These are phyloP conservation scores for Porites rus DNA, from an alignment of 92 coral and sea anemone species.

Conservation along the genomic window DNA sequence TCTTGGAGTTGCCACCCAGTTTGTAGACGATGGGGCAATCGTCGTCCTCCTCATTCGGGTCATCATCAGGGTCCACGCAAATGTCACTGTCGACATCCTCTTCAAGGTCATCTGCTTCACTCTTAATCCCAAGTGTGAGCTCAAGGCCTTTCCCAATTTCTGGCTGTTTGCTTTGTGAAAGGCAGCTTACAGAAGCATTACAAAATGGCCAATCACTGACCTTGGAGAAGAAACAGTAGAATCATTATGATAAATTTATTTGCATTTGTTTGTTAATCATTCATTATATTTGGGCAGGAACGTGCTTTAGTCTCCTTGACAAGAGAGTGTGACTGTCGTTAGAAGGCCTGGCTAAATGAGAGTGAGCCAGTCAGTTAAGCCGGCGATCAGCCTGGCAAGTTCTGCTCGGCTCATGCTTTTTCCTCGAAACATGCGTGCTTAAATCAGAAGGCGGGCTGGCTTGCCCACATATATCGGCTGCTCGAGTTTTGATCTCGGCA, in stretches of 20 bases:
- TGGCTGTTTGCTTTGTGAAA: not conserved
- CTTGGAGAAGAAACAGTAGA: not conserved
- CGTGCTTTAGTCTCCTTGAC: not conserved
- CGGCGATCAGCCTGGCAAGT: too few relatives aligned
- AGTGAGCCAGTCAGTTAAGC: too few relatives aligned
- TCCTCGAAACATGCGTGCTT: too few relatives aligned
- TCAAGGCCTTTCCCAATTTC: conserved; percentile 44
- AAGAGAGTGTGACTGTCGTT: not conserved
- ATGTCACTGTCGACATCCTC: conserved; percentile 9
- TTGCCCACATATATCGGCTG: too few relatives aligned
- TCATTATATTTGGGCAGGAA: not conserved
- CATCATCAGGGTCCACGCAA: conserved; percentile 31
- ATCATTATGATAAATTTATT: not conserved
- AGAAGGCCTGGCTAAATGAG: too few relatives aligned
- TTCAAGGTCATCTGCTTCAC: conserved; percentile 36
- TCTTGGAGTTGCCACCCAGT: conserved; percentile 42
- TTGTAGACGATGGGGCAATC: conserved; percentile 28
- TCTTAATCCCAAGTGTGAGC: conserved; percentile 11
- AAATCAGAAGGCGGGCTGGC: too few relatives aligned
- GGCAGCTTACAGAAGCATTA: not conserved
- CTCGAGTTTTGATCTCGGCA: too few relatives aligned
- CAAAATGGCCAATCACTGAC: conserved; percentile 49
- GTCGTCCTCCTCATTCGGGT: conserved; percentile 19
- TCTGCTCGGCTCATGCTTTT: too few relatives aligned
- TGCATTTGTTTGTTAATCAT: not conserved